phyloP scores from a whole-genome alignment of 2,797 vertebrate genomes.

The Xenopus petersii region DNA sequence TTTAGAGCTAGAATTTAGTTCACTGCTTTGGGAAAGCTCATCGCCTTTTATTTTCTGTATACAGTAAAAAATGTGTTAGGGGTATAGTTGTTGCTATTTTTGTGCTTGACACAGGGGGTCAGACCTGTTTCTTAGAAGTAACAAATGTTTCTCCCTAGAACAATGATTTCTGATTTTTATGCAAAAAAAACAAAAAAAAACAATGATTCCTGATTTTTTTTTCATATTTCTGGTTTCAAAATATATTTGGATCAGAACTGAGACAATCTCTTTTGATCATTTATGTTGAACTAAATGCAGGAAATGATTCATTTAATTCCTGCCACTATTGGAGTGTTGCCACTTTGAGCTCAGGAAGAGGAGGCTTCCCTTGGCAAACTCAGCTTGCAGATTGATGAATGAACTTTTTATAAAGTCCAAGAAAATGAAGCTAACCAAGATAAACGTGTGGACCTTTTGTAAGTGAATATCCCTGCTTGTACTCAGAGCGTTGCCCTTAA shows the following conservation, averaged over 20 bases:
- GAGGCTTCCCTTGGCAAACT: slow-evolving; percentile 79
- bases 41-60: too few species aligned
- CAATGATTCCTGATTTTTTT: too few species aligned
- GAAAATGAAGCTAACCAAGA: slow-evolving; percentile 75
- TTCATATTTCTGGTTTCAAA: slow-evolving; percentile 54
- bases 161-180: too few species aligned
- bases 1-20: too few species aligned
- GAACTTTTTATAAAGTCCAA: slow-evolving; percentile 83
- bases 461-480: slow-evolving; percentile 36
- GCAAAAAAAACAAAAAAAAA: too few species aligned
- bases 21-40: too few species aligned
- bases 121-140: too few species aligned
- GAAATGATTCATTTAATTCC: slow-evolving; percentile 89
- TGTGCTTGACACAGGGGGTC: too few species aligned
- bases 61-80: too few species aligned
- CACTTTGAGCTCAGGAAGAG: slow-evolving; percentile 87
- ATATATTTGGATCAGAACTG: slow-evolving; percentile 68
- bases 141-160: too few species aligned
- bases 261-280: slow-evolving; percentile 78
- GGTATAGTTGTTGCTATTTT: too few species aligned
- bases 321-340: slow-evolving; percentile 82
- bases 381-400: slow-evolving; percentile 85
- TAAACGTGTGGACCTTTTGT: slow-evolving; percentile 60
- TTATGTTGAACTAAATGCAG: slow-evolving; percentile 79
- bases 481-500: slow-evolving; percentile 57